phyloP scores from a whole-genome alignment of 2,797 vertebrate genomes.

The Champsocephalus gunnari region DNA sequence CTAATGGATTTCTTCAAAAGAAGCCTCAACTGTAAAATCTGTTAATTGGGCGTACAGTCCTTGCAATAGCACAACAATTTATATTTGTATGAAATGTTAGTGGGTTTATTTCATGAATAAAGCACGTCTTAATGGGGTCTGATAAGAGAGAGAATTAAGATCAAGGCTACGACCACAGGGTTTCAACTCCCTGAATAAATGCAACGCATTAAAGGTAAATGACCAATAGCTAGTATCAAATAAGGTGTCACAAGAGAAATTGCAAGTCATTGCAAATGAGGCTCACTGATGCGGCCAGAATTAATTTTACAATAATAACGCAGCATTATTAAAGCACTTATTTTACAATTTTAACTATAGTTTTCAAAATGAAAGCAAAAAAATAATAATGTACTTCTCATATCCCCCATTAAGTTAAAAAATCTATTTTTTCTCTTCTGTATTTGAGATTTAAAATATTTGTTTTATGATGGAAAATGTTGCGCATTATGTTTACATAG shows the following conservation, averaged over 20 bases:
- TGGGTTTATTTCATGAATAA: no score
- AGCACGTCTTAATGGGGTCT: constrained; percentile 31
- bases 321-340: neutral
- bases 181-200: constrained; percentile 41
- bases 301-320: neutral
- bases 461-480: neutral
- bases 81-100: neutral
- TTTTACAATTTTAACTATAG: neutral
- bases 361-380: neutral
- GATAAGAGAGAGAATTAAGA: constrained; percentile 27
- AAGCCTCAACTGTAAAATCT: neutral
- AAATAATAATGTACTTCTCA: neutral
- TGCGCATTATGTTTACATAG: neutral
- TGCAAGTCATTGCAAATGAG: neutral
- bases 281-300: neutral
- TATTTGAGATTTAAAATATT: neutral
- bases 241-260: neutral
- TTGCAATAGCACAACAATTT: neutral
- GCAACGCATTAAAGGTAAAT: neutral
- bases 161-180: constrained; percentile 4
- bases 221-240: neutral
- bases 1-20: neutral
- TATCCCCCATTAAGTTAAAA: neutral
- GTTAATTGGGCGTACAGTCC: neutral
- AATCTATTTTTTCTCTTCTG: neutral